Evolutionary conservation across 2,797 vertebrate genomes (phyloP).

Genomic region (Parauchenoglanis ngamensis): DNA sequence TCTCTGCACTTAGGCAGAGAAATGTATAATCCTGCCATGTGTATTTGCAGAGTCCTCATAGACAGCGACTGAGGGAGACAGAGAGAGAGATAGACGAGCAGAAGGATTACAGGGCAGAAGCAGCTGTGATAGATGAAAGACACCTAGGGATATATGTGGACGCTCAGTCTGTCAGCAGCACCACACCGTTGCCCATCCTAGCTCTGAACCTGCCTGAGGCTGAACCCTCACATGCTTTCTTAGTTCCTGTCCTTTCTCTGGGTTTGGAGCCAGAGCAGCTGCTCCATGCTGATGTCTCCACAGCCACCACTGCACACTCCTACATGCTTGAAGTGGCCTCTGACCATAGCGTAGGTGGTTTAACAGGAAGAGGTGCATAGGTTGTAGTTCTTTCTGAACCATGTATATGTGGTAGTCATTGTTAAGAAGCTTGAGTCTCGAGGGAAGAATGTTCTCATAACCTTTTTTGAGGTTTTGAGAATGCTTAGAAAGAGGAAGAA

Average conservation of each 20-base stretch:
- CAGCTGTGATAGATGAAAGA: constrained; percentile 50
- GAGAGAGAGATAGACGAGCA: constrained; percentile 57
- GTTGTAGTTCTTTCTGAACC: neutral
- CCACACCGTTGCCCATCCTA: constrained; percentile 41
- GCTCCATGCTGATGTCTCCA: constrained; percentile 41
- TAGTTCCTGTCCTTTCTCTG: constrained; percentile 48
- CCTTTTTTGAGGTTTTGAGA: neutral
- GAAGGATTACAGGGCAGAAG: constrained; percentile 54
- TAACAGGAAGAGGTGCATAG: constrained; percentile 23
- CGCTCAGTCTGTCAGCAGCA: neutral
- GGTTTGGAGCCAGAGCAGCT: constrained; percentile 48
- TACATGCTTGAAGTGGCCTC: constrained; percentile 49
- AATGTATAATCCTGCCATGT: constrained; percentile 40
- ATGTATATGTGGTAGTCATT: neutral
- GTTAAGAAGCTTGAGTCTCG: neutral
- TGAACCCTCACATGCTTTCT: constrained; percentile 45
- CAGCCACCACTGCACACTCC: constrained; percentile 45
- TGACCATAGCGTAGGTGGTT: constrained; percentile 68
- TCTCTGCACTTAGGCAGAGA: neutral
- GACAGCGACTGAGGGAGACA: constrained; percentile 29
- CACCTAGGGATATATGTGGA: constrained; percentile 11
- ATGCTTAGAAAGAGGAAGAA: constrained; percentile 30
- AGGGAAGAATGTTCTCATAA: neutral
- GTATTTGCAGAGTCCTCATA: constrained; percentile 55
- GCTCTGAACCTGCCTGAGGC: constrained; percentile 43